Evolutionary conservation across 1,140 invertebrate genomes (phyloP), one percentile per base, ranked within the genome.

Genomic region (Drosophila funebris): DNA sequence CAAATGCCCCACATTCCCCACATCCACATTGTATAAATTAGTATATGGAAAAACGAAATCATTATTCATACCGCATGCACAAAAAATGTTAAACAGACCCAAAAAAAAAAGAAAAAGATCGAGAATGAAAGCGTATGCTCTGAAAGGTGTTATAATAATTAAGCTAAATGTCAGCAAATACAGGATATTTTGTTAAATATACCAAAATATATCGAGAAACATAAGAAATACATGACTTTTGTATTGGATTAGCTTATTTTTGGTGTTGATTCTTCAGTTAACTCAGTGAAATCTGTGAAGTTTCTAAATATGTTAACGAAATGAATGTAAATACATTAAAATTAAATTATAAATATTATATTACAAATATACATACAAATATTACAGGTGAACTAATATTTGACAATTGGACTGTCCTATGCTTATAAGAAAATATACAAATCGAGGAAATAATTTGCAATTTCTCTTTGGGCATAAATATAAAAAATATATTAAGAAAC

Each of bases 11-110:
- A 54, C 64, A 60, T 56, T 54, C 63, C 90, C 88, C n/a, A n/a
- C n/a, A n/a, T n/a, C n/a, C n/a, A n/a, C n/a, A n/a, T 88, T 87
- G 79, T 90, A 87, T 90, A 90, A 90, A 90, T 90, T 90, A 90
- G 88, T 83, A 83, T 79, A 90, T 90, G 87, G 76, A 90, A 90
- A 90, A 90, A 88, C 80, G 82, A 90, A 90, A 90, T 90, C 87
- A 90, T 90, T 90, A 90, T 90, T 90, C 83, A 90, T 56, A 44
- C 57, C 31, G 66, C 78, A 77, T 71, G 73, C 75, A 69, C 67
- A 79, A 87, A 83, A 87, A 78, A 88, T 87, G 72, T 88, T 88
- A 88, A 87, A 83, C 78, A 88, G 83, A 22, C 16, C 61, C 43
- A 82, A 58, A 67, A 24, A 36, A 50, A 3, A 33, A 54, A 31